Base-by-base conservation (phyloP, 1,140 invertebrate species). In the Rhizoglyphus robini region DNA sequence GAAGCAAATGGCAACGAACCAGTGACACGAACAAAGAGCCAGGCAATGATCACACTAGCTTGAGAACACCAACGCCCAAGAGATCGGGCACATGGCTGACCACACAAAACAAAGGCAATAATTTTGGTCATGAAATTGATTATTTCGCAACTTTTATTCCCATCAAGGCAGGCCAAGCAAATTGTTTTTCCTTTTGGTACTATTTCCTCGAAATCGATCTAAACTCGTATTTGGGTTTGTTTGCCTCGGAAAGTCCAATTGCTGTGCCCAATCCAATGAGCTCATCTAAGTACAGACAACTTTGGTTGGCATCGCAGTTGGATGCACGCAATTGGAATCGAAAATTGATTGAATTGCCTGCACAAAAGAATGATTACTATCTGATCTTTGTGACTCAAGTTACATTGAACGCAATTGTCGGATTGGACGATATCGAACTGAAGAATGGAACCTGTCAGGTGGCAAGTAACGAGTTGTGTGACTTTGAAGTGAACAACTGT, bases 171-270 rank as follows among this genome's bases (percentile, higher is more conserved):
- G 20, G 1, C 15, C 13, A 34, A n/a, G 3, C 3, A 3, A 34
- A 60, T 46, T 60, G 58, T 46, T 60, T 60, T 27, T 34, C 58
- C n/a, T 60, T 60, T 46, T 60, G 58, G 58, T 38, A 34, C 27
- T 60, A 60, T 46, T 60, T 60, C 29, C n/a, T 60, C 23, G 32
- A 23, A 3, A 60, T 60, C 13, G 15, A 34, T 32, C 15, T 23
- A 2, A 8, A 2, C 29, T 34, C 29, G 36, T 60, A 34, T n/a
- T 59, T 27, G 30, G 57, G 4, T 4, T 8, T 59, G 5, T 59
- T 8, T 38, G 25, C 5, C 4, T 27, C 5, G n/a, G 31, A 27
- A 5, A 59, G 18, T 31, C 18, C 5, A 31, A 59, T 29, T 4
- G 57, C 57, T 15, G 18, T 20, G 4, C 31, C 8, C 5, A 13